Evolutionary conservation across 2,888 invertebrate genomes (phyloP).

Genomic region (Agriopis aurantiaria): DNA sequence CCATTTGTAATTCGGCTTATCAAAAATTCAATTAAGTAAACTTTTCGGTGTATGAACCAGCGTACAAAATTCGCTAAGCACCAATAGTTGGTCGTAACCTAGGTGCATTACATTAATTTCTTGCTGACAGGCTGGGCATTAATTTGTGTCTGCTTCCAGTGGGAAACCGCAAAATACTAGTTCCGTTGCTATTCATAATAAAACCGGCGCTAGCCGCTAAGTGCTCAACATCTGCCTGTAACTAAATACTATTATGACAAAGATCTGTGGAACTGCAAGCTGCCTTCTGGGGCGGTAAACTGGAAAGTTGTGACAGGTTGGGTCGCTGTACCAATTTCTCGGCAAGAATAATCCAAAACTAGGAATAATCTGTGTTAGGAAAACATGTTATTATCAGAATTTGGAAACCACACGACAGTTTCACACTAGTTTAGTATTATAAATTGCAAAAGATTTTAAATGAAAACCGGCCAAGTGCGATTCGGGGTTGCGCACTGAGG

Average conservation of each 20-base stretch:
- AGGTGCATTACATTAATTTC: constrained; percentile 85
- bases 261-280: constrained; percentile 8
- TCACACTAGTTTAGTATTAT: neutral
- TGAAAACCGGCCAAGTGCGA: too few relatives aligned
- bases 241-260: constrained; percentile 73
- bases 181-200: constrained; percentile 85
- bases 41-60: constrained; percentile 58
- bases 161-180: constrained; percentile 84
- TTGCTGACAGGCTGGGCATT: constrained; percentile 83
- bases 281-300: constrained; percentile 16
- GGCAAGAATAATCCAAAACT: neutral
- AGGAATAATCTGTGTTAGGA: neutral
- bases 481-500: too few relatives aligned
- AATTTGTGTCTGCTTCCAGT: constrained; percentile 81
- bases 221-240: constrained; percentile 82
- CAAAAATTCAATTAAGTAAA: constrained; percentile 74
- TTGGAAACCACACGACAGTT: neutral
- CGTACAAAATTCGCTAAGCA: constrained; percentile 74
- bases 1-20: constrained; percentile 48
- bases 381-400: neutral
- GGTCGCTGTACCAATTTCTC: constrained; percentile 1
- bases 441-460: neutral
- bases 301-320: constrained; percentile 18
- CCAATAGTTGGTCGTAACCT: constrained; percentile 81
- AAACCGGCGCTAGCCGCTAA: constrained; percentile 82